These are phyloP conservation scores for Chrysodeixis includens DNA, from an alignment of 2,888 invertebrate genomes.

Conservation along the genomic window DNA sequence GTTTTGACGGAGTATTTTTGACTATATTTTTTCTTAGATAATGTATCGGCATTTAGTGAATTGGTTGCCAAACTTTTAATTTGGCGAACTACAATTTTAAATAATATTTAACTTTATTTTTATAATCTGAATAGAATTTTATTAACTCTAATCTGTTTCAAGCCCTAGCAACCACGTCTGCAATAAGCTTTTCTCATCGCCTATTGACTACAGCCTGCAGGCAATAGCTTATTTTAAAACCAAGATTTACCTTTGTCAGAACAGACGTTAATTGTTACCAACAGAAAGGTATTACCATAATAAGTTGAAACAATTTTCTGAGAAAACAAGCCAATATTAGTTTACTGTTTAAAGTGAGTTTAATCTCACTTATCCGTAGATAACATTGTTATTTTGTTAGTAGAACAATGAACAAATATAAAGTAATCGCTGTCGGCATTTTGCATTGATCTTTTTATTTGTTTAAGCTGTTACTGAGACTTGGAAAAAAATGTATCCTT, in stretches of 20 bases:
- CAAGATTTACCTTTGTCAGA: conserved; percentile 1
- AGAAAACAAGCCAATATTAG: conserved; percentile 48
- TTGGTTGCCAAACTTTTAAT: no score
- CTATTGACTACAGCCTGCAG: not conserved
- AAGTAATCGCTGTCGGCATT: conserved; percentile 40
- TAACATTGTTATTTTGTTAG: conserved; percentile 46
- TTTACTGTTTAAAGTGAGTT: conserved; percentile 46
- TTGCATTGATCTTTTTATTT: conserved; percentile 26
- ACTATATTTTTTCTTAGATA: not conserved
- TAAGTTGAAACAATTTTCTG: conserved; percentile 41
- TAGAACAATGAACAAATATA: conserved; percentile 39
- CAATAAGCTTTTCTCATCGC: not conserved
- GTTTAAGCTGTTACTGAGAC: not conserved
- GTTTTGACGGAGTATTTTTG: not conserved
- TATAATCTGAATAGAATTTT: no score
- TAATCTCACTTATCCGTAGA: conserved; percentile 44
- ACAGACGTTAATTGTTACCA: not conserved
- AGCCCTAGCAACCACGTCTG: not conserved
- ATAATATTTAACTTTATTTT: no score
- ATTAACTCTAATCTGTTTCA: no score
- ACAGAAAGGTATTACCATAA: not conserved
- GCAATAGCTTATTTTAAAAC: not conserved
- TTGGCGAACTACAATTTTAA: no score
- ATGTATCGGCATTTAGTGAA: no score
- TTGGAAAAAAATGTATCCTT: not conserved